phyloP scores from a whole-genome alignment of 2,797 vertebrate species.

The Ctenopoma kingsleyae region DNA sequence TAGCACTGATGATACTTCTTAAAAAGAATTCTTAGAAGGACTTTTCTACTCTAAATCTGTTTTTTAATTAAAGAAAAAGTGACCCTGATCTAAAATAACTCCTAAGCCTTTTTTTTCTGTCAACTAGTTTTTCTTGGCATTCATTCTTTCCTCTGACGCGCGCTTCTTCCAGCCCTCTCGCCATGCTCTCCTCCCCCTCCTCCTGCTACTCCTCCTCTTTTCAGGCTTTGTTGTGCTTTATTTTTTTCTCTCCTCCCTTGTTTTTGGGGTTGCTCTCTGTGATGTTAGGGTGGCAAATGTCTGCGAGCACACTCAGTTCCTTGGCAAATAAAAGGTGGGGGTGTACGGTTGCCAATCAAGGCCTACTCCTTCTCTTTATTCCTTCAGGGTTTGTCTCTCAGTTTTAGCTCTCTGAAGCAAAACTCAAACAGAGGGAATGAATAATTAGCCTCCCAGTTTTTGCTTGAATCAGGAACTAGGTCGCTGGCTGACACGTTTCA shows the following conservation, averaged over 20 bases:
- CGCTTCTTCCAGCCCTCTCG: constrained; percentile 63
- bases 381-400: constrained; percentile 73
- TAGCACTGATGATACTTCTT: not conserved
- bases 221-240: constrained; percentile 70
- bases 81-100: constrained; percentile 48
- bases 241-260: constrained; percentile 61
- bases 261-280: constrained; percentile 71
- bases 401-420: constrained; percentile 62
- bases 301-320: constrained; percentile 66
- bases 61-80: constrained; percentile 26
- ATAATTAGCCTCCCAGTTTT: constrained; percentile 77
- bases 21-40: constrained; percentile 1
- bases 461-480: constrained; percentile 73
- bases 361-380: constrained; percentile 74
- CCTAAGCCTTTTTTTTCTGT: constrained; percentile 61
- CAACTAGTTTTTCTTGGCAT: constrained; percentile 77
- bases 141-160: constrained; percentile 58
- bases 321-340: constrained; percentile 77
- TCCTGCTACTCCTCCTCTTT: constrained; percentile 61
- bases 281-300: constrained; percentile 73
- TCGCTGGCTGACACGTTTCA: constrained; percentile 72
- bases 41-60: constrained; percentile 28
- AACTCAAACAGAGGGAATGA: constrained; percentile 75
- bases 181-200: constrained; percentile 30
- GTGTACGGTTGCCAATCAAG: constrained; percentile 77